A percentile compares a stretch with the other conserved stretches of the same genome.
phyloP scores from a whole-genome alignment of 2,888 invertebrate species.

The Melinaea menophilus region DNA sequence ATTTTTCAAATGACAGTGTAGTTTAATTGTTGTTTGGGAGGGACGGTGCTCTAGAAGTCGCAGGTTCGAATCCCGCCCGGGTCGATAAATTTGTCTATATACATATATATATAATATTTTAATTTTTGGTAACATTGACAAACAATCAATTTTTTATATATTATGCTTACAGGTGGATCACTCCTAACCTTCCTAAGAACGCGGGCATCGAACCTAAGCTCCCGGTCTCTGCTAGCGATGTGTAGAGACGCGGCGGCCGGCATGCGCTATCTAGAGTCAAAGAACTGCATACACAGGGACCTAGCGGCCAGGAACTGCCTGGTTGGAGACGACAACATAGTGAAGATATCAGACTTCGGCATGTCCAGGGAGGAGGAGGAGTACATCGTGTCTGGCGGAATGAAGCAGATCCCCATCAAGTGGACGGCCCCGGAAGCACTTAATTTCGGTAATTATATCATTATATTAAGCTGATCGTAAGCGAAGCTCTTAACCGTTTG shows the following conservation, averaged over 20 bases:
- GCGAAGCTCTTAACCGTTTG: too few relatives aligned
- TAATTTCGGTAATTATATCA: slow-evolving; percentile 85
- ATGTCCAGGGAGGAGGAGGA: slow-evolving; percentile 98
- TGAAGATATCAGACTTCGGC: slow-evolving; percentile 98
- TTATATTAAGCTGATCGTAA: not conserved
- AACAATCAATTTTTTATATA: not conserved
- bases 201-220: slow-evolving; percentile 81
- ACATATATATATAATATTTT: not conserved
- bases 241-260: slow-evolving; percentile 95
- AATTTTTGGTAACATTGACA: slow-evolving; percentile 6
- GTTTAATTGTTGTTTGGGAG: too few relatives aligned
- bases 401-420: slow-evolving; percentile 99
- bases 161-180: slow-evolving; percentile 84
- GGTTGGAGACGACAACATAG: slow-evolving; percentile 89
- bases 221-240: slow-evolving; percentile 88
- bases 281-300: slow-evolving; percentile 97
- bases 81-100: not conserved
- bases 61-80: too few relatives aligned
- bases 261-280: slow-evolving; percentile 96
- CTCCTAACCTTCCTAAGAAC: slow-evolving; percentile 92
- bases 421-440: slow-evolving; percentile 99
- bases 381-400: slow-evolving; percentile 97
- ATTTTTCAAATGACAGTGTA: too few relatives aligned
- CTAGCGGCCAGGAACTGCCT: slow-evolving; percentile 96
- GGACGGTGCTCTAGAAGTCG: too few relatives aligned